Conservation (phyloP, 2,888 invertebrate species). For the Girardia tigrina region DNA sequence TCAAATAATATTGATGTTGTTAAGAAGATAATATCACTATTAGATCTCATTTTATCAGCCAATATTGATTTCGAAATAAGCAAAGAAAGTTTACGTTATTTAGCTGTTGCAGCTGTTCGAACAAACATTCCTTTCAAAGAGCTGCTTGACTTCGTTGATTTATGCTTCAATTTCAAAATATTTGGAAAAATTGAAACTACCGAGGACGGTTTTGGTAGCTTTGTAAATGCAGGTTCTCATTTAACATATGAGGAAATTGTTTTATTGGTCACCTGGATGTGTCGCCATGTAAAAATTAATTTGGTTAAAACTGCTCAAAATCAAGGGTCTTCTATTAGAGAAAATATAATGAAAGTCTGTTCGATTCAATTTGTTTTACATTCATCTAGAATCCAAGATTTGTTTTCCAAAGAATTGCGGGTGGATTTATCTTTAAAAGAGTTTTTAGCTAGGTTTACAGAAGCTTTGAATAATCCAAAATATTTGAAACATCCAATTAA, state of each 20-base stretch:
- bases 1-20: not conserved
- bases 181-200: not conserved
- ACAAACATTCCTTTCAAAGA: constrained; percentile 18
- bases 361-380: not conserved
- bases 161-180: not conserved
- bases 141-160: not conserved
- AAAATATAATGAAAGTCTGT: constrained; percentile 12
- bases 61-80: not conserved
- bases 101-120: constrained; percentile 1
- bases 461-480: constrained; percentile 16
- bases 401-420: not conserved
- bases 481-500: constrained; percentile 10
- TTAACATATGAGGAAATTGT: not conserved
- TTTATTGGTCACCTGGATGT: not conserved
- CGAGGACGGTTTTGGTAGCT: constrained; percentile 1
- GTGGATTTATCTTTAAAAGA: not conserved
- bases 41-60: constrained; percentile 2
- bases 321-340: not conserved
- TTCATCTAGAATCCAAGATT: not conserved
- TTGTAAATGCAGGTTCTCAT: not conserved
- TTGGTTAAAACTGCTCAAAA: not conserved
- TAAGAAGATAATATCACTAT: not conserved
- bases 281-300: not conserved
- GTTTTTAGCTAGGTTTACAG: not conserved
- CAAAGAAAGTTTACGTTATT: not conserved